phyloP scores from a whole-genome alignment of 2,888 invertebrate species.

The Mesorhabditis sp. region DNA sequence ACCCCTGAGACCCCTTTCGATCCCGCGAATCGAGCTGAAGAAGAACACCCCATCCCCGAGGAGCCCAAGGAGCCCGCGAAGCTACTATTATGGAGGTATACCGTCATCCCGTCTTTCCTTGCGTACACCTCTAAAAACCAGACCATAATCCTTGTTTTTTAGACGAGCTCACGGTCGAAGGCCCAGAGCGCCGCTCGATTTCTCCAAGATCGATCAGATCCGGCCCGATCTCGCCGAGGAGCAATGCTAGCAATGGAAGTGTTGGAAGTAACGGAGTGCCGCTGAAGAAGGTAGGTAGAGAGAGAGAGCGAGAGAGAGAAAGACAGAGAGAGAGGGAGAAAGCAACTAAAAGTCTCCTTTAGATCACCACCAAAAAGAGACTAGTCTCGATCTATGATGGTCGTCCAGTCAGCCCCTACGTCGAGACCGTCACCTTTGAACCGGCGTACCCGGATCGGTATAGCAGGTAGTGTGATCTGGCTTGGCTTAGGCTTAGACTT shows the following conservation, averaged over 20 bases:
- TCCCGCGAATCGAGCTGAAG: conserved; percentile 41
- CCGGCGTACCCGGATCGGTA: conserved; percentile 32
- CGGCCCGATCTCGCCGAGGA: conserved; percentile 22
- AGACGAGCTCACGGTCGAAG: neutral
- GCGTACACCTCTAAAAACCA: neutral
- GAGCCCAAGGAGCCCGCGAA: conserved; percentile 13
- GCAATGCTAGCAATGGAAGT: neutral
- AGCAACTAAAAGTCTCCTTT: neutral
- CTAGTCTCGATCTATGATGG: conserved; percentile 54
- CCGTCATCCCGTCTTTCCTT: neutral
- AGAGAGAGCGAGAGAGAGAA: neutral
- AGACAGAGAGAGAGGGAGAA: no score
- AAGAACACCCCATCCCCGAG: conserved; percentile 18
- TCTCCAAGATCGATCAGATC: conserved; percentile 11
- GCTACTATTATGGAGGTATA: neutral
- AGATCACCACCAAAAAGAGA: conserved; percentile 48
- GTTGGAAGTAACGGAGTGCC: conserved; percentile 2
- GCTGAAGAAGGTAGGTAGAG: neutral
- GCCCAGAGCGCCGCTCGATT: neutral
- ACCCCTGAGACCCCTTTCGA: conserved; percentile 43
- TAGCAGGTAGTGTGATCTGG: conserved; percentile 19
- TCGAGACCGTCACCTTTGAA: conserved; percentile 50
- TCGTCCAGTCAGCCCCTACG: conserved; percentile 49
- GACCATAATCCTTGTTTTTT: neutral
- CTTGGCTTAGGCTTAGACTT: neutral